Conservation (phyloP, 2,888 invertebrate species). For the Marasmarcha lunaedactyla region DNA sequence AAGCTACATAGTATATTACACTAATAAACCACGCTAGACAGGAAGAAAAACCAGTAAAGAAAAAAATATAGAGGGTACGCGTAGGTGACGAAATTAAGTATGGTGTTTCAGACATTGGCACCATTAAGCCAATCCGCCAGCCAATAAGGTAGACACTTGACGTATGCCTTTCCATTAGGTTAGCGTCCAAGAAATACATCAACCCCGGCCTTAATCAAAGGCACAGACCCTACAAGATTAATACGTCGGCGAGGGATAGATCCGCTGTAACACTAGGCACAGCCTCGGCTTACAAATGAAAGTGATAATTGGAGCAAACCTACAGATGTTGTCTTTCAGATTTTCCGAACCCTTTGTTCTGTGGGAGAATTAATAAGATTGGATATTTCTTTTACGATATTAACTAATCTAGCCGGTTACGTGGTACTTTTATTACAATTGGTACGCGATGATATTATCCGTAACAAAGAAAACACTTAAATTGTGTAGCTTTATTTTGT, state of each 20-base stretch:
- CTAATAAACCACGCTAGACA: too few species aligned
- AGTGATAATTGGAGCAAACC: slow-evolving; percentile 17
- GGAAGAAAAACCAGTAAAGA: too few species aligned
- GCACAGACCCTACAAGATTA: slow-evolving; percentile 56
- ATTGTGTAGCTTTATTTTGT: too few species aligned
- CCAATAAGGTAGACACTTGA: slow-evolving; percentile 68
- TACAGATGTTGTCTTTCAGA: neutral
- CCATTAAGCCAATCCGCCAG: slow-evolving; percentile 55
- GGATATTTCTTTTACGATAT: too few species aligned
- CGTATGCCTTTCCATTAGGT: slow-evolving; percentile 66
- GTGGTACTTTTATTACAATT: too few species aligned
- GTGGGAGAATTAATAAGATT: too few species aligned
- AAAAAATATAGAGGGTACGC: too few species aligned
- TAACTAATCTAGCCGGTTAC: too few species aligned
- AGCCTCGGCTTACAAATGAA: slow-evolving; percentile 28
- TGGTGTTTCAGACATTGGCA: slow-evolving; percentile 36
- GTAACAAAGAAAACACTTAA: too few species aligned
- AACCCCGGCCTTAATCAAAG: slow-evolving; percentile 61
- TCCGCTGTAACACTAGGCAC: slow-evolving; percentile 20
- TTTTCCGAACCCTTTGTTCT: too few species aligned
- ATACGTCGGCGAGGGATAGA: slow-evolving; percentile 46
- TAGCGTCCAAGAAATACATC: slow-evolving; percentile 64
- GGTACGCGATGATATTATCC: too few species aligned
- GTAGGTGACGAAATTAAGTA: slow-evolving; percentile 42
- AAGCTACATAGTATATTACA: too few species aligned